Evolutionary conservation across 2,888 invertebrate genomes (phyloP).

Genomic region (Koerneria pararmatus): DNA sequence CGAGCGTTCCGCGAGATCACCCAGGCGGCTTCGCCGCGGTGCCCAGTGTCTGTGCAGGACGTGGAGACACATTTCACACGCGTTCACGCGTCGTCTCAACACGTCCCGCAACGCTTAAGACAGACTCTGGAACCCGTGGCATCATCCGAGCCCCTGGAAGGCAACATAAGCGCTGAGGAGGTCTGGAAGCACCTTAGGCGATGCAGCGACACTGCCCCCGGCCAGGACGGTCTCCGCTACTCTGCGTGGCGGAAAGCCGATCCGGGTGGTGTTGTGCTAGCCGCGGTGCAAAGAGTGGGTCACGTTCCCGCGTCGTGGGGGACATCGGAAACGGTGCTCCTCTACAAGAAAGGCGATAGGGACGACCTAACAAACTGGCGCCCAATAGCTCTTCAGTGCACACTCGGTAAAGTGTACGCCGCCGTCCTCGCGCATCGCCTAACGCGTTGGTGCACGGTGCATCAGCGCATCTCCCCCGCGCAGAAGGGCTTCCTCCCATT

Average conservation of each 20-base stretch:
- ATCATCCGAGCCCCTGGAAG: neutral
- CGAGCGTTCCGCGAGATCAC: too few species aligned
- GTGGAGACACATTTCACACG: too few species aligned
- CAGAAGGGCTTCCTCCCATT: slow-evolving; percentile 61
- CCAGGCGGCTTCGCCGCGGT: too few species aligned
- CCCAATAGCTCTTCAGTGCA: slow-evolving; percentile 36
- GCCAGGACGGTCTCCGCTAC: slow-evolving; percentile 41
- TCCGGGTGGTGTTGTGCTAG: slow-evolving; percentile 22
- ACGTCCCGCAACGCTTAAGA: too few species aligned
- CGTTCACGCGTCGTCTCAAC: too few species aligned
- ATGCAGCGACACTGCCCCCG: slow-evolving; percentile 39
- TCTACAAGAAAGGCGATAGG: slow-evolving; percentile 42
- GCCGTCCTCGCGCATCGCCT: slow-evolving; percentile 33
- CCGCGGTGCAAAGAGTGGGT: neutral
- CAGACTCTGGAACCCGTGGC: too few species aligned
- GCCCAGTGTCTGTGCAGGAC: too few species aligned
- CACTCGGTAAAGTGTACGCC: slow-evolving; percentile 36
- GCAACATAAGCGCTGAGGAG: slow-evolving; percentile 4
- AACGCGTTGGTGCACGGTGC: slow-evolving; percentile 27
- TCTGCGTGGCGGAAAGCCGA: slow-evolving; percentile 32
- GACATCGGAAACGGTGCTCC: slow-evolving; percentile 32
- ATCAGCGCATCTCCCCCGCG: slow-evolving; percentile 26
- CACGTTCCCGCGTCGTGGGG: slow-evolving; percentile 34
- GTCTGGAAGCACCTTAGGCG: slow-evolving; percentile 3
- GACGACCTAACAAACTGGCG: slow-evolving; percentile 41